phyloP scores from a whole-genome alignment of 2,888 invertebrate species.

The Melanostoma mellinum region DNA sequence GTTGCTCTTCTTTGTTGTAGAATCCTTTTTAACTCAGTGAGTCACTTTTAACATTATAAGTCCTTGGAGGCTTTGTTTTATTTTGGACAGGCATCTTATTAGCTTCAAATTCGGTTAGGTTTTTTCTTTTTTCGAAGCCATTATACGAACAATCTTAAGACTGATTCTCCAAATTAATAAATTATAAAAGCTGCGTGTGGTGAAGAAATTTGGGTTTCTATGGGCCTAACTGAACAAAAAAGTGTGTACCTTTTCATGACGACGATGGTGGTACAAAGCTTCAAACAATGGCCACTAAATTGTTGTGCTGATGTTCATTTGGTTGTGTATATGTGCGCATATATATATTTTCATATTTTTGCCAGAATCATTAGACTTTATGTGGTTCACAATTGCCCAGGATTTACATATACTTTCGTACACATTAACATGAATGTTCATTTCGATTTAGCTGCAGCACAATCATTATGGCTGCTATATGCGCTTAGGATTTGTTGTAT shows the following conservation, averaged over 20 bases:
- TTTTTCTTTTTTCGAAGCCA: not conserved
- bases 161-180: conserved; percentile 40
- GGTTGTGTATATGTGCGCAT: not conserved
- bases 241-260: not conserved
- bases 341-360: conserved; percentile 15
- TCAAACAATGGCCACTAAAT: conserved; percentile 37
- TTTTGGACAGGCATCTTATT: conserved; percentile 5
- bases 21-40: conserved; percentile 33
- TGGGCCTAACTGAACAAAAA: not conserved
- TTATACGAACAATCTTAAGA: conserved; percentile 8
- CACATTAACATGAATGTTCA: conserved; percentile 28
- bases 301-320: conserved; percentile 16
- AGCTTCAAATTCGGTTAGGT: not conserved
- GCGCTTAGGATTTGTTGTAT: conserved; percentile 21
- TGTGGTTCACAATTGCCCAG: conserved; percentile 38
- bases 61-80: conserved; percentile 16
- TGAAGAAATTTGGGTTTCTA: not conserved
- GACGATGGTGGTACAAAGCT: conserved; percentile 1
- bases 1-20: conserved; percentile 11
- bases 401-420: conserved; percentile 26
- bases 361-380: conserved; percentile 37
- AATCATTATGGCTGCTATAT: conserved; percentile 12
- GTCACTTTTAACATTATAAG: conserved; percentile 50
- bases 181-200: conserved; percentile 20
- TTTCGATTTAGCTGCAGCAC: conserved; percentile 30